Conservation (phyloP, 2,113 vertebrate genomes). For the Tichodroma muraria region DNA sequence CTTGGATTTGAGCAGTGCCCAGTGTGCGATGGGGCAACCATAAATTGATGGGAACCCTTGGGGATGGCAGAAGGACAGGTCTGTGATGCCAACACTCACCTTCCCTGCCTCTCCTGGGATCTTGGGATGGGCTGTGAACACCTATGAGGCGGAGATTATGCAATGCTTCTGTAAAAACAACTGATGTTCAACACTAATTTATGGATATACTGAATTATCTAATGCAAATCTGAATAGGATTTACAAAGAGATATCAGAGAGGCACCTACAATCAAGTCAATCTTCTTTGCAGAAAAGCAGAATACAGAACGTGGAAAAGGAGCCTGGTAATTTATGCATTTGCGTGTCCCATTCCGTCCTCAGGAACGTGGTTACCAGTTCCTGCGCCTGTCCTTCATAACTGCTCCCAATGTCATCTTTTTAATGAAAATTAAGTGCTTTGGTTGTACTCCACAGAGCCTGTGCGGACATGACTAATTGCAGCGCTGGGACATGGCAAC, state of each 20-base stretch:
- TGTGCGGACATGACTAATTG: conserved; percentile 55
- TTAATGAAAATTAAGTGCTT: conserved; percentile 75
- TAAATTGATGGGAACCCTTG: not conserved
- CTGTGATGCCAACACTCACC: not conserved
- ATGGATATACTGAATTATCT: not conserved
- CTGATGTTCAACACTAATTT: conserved; percentile 3
- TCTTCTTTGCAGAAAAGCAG: not conserved
- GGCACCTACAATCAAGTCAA: not conserved
- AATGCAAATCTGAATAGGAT: not conserved
- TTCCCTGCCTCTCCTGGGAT: not conserved
- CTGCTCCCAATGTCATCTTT: conserved; percentile 62
- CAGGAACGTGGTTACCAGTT: not conserved
- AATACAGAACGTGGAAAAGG: not conserved
- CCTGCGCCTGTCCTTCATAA: conserved; percentile 51
- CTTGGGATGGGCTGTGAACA: not conserved
- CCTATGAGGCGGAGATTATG: not conserved
- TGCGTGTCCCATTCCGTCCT: not conserved
- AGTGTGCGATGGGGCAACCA: fast-evolving
- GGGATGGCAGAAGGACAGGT: not conserved
- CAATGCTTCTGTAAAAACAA: not conserved
- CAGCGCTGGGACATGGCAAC: conserved; percentile 38
- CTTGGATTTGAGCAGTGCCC: not conserved
- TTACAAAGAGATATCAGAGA: not conserved
- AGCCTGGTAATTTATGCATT: not conserved
- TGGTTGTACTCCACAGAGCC: conserved; percentile 45